Evolutionary conservation across 2,797 vertebrate species (phyloP).

Genomic region (Intellagama lesueurii): DNA sequence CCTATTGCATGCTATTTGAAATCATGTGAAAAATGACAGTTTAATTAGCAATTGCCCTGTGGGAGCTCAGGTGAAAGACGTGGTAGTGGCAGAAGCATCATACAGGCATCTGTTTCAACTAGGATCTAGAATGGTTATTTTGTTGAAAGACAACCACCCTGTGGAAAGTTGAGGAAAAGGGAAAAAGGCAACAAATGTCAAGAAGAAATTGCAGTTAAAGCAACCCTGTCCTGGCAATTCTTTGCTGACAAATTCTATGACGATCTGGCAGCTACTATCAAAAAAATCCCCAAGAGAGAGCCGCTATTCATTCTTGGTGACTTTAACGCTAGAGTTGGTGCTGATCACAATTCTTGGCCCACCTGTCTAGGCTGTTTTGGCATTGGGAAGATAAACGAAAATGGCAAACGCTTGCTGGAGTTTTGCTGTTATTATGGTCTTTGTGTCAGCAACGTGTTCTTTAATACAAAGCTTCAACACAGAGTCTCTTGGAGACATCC

Average conservation of each 20-base stretch:
- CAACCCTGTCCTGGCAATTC: background rate
- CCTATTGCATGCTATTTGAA: background rate
- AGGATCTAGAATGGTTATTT: background rate
- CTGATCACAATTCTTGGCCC: too few relatives aligned
- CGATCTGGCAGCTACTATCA: too few relatives aligned
- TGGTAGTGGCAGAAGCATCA: background rate
- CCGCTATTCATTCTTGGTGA: too few relatives aligned
- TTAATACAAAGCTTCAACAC: too few relatives aligned
- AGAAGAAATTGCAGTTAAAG: background rate
- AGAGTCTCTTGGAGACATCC: too few relatives aligned
- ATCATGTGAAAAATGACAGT: background rate
- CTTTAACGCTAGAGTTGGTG: too few relatives aligned
- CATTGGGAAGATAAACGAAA: too few relatives aligned
- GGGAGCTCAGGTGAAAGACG: background rate
- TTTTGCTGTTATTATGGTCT: too few relatives aligned
- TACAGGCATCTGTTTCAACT: background rate
- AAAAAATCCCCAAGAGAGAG: too few relatives aligned
- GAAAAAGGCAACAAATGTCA: background rate
- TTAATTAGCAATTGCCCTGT: background rate
- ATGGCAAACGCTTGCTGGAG: too few relatives aligned
- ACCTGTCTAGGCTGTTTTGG: too few relatives aligned
- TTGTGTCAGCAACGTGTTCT: too few relatives aligned
- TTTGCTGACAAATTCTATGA: background rate
- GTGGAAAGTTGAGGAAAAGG: background rate
- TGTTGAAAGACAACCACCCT: background rate